These are phyloP conservation scores for Nebria brevicollis DNA, from an alignment of 2,888 invertebrate genomes.

Conservation along the genomic window DNA sequence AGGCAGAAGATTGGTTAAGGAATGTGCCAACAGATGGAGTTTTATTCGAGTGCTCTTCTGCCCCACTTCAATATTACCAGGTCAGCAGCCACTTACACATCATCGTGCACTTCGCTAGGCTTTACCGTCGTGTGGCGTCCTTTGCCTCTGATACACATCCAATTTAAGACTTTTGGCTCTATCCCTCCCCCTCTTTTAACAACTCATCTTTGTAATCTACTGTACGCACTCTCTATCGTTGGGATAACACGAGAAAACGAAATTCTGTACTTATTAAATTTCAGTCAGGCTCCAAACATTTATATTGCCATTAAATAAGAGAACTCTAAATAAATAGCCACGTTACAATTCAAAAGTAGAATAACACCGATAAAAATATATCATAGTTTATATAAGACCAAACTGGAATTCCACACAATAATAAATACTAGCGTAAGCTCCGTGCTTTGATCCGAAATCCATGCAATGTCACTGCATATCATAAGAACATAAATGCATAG, in stretches of 20 bases:
- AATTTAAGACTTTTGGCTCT: background rate
- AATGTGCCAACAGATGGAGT: slow-evolving; percentile 5
- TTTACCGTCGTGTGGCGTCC: background rate
- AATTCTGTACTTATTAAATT: background rate
- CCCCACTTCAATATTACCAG: slow-evolving; percentile 14
- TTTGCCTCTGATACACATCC: slow-evolving; percentile 1
- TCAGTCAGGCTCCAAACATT: background rate
- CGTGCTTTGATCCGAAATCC: no score
- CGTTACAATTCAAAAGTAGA: no score
- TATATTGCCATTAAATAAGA: background rate
- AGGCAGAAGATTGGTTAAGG: background rate
- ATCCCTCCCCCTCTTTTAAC: background rate
- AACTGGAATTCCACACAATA: no score
- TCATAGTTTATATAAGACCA: no score
- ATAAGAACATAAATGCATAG: no score
- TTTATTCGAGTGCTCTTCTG: slow-evolving; percentile 13
- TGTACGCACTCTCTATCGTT: background rate
- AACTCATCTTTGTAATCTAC: background rate
- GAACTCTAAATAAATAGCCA: no score
- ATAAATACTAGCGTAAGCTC: no score
- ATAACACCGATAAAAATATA: no score
- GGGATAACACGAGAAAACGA: background rate
- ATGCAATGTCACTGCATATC: no score
- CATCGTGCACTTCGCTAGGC: background rate
- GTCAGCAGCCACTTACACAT: slow-evolving; percentile 11